Evolutionary conservation across 2,888 invertebrate species (phyloP).

Genomic region (Pterostichus niger): DNA sequence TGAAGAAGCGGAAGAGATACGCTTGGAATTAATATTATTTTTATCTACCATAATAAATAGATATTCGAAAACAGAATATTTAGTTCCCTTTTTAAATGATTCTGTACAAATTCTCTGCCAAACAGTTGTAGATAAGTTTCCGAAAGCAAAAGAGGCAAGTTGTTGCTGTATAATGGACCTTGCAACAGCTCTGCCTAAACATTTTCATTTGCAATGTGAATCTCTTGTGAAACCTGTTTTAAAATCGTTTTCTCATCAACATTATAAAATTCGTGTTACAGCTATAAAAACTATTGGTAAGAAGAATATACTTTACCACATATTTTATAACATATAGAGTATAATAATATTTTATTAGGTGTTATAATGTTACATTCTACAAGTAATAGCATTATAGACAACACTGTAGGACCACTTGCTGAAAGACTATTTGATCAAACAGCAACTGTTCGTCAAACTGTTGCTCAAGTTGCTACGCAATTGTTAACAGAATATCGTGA

Average conservation of each 20-base stretch:
- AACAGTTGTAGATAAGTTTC: conserved; percentile 87
- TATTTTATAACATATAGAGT: conserved; percentile 18
- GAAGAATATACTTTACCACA: conserved; percentile 59
- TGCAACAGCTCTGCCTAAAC: conserved; percentile 81
- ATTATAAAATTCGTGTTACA: conserved; percentile 88
- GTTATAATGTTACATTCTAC: conserved; percentile 81
- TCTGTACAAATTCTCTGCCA: conserved; percentile 85
- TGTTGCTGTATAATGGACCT: conserved; percentile 86
- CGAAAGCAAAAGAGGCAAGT: conserved; percentile 88
- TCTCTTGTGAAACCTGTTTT: conserved; percentile 86
- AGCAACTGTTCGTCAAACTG: conserved; percentile 87
- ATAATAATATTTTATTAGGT: conserved; percentile 73
- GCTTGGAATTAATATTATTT: conserved; percentile 84
- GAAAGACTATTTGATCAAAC: conserved; percentile 93
- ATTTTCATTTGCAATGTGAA: conserved; percentile 89
- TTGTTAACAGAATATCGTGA: conserved; percentile 90
- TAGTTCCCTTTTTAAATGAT: conserved; percentile 87
- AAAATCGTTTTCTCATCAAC: conserved; percentile 88
- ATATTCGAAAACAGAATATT: conserved; percentile 81
- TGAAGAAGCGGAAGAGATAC: conserved; percentile 90
- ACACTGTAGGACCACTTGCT: conserved; percentile 89
- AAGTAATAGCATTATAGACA: conserved; percentile 80
- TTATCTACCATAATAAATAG: conserved; percentile 83
- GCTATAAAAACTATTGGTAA: conserved; percentile 87
- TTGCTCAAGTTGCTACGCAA: conserved; percentile 86